These are phyloP conservation scores for Macquaria australasica DNA, from an alignment of 2,113 vertebrate species.

Conservation along the genomic window DNA sequence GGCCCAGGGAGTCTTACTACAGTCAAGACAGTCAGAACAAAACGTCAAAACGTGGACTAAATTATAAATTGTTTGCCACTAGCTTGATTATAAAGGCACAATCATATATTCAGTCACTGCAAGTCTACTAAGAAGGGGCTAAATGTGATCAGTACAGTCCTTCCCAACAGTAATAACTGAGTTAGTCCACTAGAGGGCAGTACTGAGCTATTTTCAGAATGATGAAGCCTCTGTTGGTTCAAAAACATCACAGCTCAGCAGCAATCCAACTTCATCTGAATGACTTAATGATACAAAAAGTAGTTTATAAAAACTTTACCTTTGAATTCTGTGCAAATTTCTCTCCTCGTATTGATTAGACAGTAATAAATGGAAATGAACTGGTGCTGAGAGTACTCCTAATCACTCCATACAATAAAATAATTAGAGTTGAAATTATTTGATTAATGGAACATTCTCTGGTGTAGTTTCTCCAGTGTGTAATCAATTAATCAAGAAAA, in stretches of 20 bases:
- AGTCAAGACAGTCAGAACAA: not conserved
- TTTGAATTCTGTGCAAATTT: not conserved
- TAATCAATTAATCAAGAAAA: not conserved
- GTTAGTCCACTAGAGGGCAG: constrained; percentile 70
- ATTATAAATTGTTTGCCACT: not conserved
- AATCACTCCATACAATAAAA: not conserved
- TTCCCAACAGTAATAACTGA: constrained; percentile 17
- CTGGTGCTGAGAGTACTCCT: not conserved
- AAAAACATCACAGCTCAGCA: not conserved
- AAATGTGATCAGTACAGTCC: not conserved
- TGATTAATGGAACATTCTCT: not conserved
- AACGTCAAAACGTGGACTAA: not conserved
- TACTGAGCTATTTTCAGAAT: constrained; percentile 48
- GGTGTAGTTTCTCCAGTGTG: not conserved
- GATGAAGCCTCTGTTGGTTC: not conserved
- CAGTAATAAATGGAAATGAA: not conserved
- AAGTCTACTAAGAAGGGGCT: too few species aligned
- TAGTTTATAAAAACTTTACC: not conserved
- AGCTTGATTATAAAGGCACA: not conserved
- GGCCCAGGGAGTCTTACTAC: not conserved
- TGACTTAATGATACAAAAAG: not conserved
- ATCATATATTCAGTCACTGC: not conserved
- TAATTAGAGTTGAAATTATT: not conserved
- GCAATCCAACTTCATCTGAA: not conserved
- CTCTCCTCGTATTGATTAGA: not conserved